phyloP scores from a whole-genome alignment of 2,797 vertebrate species.

The Menidia menidia region DNA sequence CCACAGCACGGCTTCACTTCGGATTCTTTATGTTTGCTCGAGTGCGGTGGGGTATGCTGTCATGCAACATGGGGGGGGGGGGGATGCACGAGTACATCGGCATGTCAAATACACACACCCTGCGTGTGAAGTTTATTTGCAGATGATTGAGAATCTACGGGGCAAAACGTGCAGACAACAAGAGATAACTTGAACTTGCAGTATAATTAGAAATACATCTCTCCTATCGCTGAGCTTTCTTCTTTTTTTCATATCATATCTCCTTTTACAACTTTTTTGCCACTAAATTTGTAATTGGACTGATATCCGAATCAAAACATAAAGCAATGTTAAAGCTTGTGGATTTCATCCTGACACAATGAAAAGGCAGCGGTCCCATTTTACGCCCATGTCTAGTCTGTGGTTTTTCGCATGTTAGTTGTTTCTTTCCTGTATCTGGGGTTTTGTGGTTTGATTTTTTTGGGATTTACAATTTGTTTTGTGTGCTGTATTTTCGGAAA shows the following conservation, averaged over 20 bases:
- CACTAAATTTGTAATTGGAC: background rate
- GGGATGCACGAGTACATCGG: background rate
- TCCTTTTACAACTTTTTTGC: background rate
- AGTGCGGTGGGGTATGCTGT: background rate
- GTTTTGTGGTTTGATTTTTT: background rate
- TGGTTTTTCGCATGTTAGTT: background rate
- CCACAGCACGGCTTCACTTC: slow-evolving; percentile 2
- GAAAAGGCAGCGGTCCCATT: background rate
- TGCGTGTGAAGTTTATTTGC: background rate
- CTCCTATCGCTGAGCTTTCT: no score
- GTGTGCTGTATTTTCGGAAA: background rate
- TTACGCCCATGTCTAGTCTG: background rate
- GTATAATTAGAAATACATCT: background rate
- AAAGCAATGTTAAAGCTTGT: no score
- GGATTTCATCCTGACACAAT: no score
- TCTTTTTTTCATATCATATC: background rate
- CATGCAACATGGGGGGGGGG: slow-evolving; percentile 1
- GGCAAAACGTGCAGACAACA: background rate
- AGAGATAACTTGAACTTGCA: background rate
- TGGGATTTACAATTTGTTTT: background rate
- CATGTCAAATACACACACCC: background rate
- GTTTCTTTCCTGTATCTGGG: no score
- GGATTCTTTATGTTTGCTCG: background rate
- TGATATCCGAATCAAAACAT: no score
- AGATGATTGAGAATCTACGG: background rate